Evolutionary conservation across 1,140 invertebrate genomes (phyloP).

Genomic region (Meloidogyne floridensis): DNA sequence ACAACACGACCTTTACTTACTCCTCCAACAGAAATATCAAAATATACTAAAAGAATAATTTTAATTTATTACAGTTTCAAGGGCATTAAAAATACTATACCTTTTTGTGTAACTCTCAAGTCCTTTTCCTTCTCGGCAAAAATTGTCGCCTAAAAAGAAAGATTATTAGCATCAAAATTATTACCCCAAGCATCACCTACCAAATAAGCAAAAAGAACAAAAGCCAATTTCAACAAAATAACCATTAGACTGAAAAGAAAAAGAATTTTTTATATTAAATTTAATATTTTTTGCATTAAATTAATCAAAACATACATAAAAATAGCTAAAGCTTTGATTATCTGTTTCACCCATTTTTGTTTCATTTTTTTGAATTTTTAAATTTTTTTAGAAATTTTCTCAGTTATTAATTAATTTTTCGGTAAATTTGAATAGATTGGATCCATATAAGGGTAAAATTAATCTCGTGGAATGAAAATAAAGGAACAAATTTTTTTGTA

Average conservation of each 20-base stretch:
- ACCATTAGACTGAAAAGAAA: constrained; percentile 20
- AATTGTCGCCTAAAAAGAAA: constrained; percentile 17
- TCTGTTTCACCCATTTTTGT: neutral
- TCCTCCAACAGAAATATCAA: constrained; percentile 38
- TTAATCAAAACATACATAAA: neutral
- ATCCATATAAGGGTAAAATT: no score
- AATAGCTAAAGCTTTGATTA: neutral
- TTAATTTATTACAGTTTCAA: neutral
- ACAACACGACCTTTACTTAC: constrained; percentile 27
- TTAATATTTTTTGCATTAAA: neutral
- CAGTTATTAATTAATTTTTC: neutral
- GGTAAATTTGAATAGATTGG: neutral
- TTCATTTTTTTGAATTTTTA: neutral
- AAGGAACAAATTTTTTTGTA: no score
- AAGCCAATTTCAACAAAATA: constrained; percentile 29
- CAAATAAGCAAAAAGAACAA: constrained; percentile 12
- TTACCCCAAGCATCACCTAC: neutral
- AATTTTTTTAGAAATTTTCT: neutral
- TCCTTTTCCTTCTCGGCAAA: constrained; percentile 25
- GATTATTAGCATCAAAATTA: neutral
- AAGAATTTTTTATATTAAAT: neutral
- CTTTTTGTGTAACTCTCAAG: constrained; percentile 23
- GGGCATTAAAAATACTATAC: neutral
- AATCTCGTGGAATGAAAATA: no score
- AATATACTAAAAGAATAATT: constrained; percentile 20